phyloP scores from a whole-genome alignment of 2,797 vertebrate species.

The Helicolenus hilgendorfi region DNA sequence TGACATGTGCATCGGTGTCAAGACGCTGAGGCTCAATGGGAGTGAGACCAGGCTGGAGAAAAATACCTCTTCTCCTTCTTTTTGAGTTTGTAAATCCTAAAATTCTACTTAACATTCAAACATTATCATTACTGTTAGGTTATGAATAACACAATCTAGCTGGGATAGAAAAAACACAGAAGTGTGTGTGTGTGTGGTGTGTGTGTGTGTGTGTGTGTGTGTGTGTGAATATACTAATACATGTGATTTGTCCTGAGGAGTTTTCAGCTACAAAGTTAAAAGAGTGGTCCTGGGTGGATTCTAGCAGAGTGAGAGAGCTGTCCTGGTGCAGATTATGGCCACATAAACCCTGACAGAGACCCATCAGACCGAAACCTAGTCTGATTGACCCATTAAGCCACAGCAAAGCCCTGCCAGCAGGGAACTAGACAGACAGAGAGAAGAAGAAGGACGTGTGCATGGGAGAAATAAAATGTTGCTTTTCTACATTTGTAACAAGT shows the following conservation, averaged over 20 bases:
- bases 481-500: not conserved
- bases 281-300: not conserved
- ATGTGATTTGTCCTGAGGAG: not conserved
- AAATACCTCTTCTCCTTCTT: not conserved
- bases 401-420: constrained; percentile 9
- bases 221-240: not conserved
- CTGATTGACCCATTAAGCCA: constrained; percentile 55
- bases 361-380: constrained; percentile 34
- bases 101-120: not conserved
- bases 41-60: not conserved
- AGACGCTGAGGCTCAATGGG: not conserved
- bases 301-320: not conserved
- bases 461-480: not conserved
- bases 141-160: not conserved
- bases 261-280: not conserved
- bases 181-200: not conserved
- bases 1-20: not conserved
- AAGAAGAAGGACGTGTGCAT: not conserved
- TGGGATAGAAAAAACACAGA: not conserved
- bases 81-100: not conserved
- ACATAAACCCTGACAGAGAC: constrained; percentile 47
- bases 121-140: not conserved
- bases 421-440: not conserved
- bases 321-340: constrained; percentile 24
- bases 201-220: not conserved